These are phyloP conservation scores for Nudaria mundana DNA, from an alignment of 2,888 invertebrate genomes.

Conservation along the genomic window DNA sequence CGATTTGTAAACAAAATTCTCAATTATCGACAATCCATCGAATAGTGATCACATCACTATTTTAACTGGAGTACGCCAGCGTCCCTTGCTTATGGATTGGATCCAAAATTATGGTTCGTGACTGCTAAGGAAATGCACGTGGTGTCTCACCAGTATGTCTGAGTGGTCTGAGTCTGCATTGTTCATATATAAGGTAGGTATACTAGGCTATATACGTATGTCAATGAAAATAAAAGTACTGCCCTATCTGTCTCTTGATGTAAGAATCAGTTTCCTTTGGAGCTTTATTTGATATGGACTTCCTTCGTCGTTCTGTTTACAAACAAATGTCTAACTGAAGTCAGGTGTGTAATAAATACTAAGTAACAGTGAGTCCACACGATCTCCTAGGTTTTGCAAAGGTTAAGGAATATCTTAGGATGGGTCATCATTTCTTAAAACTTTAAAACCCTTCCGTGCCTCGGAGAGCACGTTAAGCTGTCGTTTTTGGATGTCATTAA, in stretches of 20 bases:
- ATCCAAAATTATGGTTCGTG: conserved; percentile 69
- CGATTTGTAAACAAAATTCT: no score
- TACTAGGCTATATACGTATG: conserved; percentile 14
- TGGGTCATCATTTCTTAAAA: no score
- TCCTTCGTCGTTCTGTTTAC: conserved; percentile 16
- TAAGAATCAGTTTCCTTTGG: conserved; percentile 11
- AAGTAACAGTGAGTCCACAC: no score
- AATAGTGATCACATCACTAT: conserved; percentile 22
- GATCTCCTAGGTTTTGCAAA: no score
- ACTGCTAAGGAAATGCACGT: conserved; percentile 67
- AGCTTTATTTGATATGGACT: conserved; percentile 18
- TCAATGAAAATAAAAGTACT: conserved; percentile 32
- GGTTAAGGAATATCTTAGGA: no score
- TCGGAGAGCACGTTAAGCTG: no score
- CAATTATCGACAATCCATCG: conserved; percentile 2
- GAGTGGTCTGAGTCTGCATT: conserved; percentile 48
- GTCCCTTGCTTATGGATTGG: conserved; percentile 64
- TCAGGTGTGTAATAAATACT: no score
- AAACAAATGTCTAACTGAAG: no score
- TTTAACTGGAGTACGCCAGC: conserved; percentile 52
- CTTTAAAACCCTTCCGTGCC: no score
- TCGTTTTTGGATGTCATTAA: no score
- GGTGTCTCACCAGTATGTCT: conserved; percentile 45
- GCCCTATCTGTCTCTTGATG: conserved; percentile 15
- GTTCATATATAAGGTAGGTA: conserved; percentile 22